Conservation (phyloP, 2,888 invertebrate species). For the Strigamia crassipes region DNA sequence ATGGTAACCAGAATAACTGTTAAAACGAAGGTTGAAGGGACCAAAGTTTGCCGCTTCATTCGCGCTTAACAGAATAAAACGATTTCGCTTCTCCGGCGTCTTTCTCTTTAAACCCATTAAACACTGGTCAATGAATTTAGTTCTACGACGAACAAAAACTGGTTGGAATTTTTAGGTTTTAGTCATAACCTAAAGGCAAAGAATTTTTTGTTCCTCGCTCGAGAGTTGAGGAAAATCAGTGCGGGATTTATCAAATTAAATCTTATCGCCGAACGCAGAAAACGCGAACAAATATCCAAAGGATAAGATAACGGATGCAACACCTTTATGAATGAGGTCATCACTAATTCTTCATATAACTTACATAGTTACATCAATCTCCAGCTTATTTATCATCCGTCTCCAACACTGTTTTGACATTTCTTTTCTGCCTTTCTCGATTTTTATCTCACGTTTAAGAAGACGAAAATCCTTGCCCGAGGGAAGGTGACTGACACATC, state of each 20-base stretch:
- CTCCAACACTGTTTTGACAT: neutral
- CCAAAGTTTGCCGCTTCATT: neutral
- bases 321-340: neutral
- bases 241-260: neutral
- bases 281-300: neutral
- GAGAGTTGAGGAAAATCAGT: neutral
- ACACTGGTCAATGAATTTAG: neutral
- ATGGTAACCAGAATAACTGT: conserved; percentile 27
- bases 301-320: conserved; percentile 20
- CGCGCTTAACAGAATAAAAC: neutral
- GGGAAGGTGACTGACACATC: conserved; percentile 9
- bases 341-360: neutral
- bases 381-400: neutral
- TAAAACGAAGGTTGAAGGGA: neutral
- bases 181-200: neutral
- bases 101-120: neutral
- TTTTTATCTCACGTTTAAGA: neutral
- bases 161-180: neutral
- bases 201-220: neutral
- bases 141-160: neutral
- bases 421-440: neutral
- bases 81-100: neutral
- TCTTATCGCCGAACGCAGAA: neutral
- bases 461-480: neutral
- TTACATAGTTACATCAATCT: neutral